Percentiles rank a stretch among this genome's conserved stretches.
Evolutionary conservation across 2,797 vertebrate genomes (phyloP).

Genomic region (Poeciliopsis turneri): DNA sequence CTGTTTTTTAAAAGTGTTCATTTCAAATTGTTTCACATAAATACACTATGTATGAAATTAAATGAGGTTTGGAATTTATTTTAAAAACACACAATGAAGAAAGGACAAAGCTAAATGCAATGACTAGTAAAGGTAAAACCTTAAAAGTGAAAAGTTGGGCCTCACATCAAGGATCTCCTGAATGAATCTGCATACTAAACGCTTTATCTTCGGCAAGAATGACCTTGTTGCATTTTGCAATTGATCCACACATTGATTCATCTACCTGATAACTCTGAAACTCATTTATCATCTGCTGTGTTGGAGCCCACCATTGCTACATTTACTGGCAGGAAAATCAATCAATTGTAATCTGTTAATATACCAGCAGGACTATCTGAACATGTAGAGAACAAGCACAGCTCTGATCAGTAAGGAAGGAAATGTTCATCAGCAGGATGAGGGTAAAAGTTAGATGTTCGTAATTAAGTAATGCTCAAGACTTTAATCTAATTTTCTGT

Average conservation of each 20-base stretch:
- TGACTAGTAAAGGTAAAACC: background rate
- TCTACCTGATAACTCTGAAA: slow-evolving; percentile 65
- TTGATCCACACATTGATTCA: slow-evolving; percentile 73
- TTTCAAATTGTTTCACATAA: background rate
- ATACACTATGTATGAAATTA: background rate
- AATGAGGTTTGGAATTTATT: background rate
- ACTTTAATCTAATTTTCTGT: slow-evolving; percentile 16
- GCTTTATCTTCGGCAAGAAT: slow-evolving; percentile 51
- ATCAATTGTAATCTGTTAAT: slow-evolving; percentile 76
- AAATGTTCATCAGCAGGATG: slow-evolving; percentile 33
- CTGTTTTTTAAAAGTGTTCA: background rate
- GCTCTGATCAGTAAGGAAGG: slow-evolving; percentile 60
- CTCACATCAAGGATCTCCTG: slow-evolving; percentile 24
- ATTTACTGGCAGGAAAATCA: slow-evolving; percentile 73
- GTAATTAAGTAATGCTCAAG: slow-evolving; percentile 12
- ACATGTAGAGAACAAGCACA: slow-evolving; percentile 53
- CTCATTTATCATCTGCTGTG: slow-evolving; percentile 72
- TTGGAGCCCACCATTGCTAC: slow-evolving; percentile 50
- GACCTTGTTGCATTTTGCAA: slow-evolving; percentile 71
- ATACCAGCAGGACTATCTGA: slow-evolving; percentile 58
- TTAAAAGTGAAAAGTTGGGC: slow-evolving; percentile 8
- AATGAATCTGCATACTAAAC: slow-evolving; percentile 62
- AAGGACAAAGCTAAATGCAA: background rate
- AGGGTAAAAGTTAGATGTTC: slow-evolving; percentile 1
- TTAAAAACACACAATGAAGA: background rate